Base-by-base conservation (phyloP, 2,888 invertebrate species). In the Tridacna gigas region DNA sequence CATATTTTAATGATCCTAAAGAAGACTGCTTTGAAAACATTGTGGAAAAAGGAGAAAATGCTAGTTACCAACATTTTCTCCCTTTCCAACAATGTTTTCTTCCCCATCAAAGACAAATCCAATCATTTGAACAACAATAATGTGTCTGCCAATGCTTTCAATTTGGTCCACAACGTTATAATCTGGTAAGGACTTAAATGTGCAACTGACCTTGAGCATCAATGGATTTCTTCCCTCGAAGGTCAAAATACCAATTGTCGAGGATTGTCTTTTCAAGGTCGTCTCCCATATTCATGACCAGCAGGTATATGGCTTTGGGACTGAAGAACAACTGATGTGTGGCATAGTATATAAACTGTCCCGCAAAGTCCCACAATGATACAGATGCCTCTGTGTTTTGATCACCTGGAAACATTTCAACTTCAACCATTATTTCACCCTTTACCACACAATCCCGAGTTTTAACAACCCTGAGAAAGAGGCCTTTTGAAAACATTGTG, bases 341-440 rank as follows among this genome's bases (percentile, higher is more conserved):
- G 2, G 85, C 82, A 56, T 85, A 85, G 74, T 85, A 85, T 0
- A 80, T 77, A 75, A 85, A 85, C 75, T 85, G 85, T 12, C 85
- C 85, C 60, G 85, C 85, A 71, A 85, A 85, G 61, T 85, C 85
- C 85, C 85, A 85, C n/a, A 85, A 71, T 26, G 85, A 85, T 26
- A 85, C 85, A 18, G 22, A 15, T 4, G 85, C 85, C 47, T 82
- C 82, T 47, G 60, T 71, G 11, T 76, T 28, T 20, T 18, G 7
- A 18, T 28, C 45, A 0, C 51, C 82, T 80, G 61, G 48, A 80
- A 71, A 20, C 5, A 56, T 56, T 37, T 37, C 2, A 37, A 7
- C 37, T 37, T 7, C 37, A 37, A 7, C 37, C 37, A 37, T 37
- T 37, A 37, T 37, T 37, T 37, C 2, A 37, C 37, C 7, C 37